Percentiles rank a stretch among this genome's conserved stretches.
Conservation (phyloP, 37 sponge, comb jelly and placozoan species). For the Eunapius fragilis region DNA sequence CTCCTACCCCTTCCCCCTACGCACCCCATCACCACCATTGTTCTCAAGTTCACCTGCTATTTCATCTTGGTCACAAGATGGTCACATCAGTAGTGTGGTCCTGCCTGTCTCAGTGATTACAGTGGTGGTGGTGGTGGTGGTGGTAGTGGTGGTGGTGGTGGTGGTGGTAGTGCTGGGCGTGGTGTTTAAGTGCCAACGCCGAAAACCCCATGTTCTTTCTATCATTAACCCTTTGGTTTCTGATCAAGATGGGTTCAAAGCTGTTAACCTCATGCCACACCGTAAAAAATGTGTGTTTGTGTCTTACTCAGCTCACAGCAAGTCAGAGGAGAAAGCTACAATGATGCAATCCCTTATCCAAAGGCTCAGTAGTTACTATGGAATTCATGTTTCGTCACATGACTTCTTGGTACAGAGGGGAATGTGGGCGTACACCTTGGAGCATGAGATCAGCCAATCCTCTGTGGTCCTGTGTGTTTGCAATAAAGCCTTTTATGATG, state of each 20-base stretch:
- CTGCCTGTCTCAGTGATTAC: neutral
- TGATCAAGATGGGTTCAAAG: neutral
- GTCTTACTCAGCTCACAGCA: neutral
- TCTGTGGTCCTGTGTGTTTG: slow-evolving; percentile 35
- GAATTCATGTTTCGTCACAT: neutral
- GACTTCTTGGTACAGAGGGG: neutral
- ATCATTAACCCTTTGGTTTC: neutral
- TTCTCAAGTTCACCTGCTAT: neutral
- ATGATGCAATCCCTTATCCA: neutral
- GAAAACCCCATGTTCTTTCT: neutral
- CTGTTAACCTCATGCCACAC: too few relatives aligned
- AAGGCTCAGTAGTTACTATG: neutral
- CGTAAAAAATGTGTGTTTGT: neutral
- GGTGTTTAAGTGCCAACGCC: neutral
- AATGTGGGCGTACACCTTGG: neutral
- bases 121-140: neutral
- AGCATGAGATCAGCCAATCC: neutral
- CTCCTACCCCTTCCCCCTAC: neutral
- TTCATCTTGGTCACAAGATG: neutral
- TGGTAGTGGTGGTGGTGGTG: neutral
- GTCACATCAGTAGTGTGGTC: neutral
- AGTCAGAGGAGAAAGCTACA: neutral
- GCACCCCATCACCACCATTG: neutral
- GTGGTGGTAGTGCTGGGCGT: neutral
- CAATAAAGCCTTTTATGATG: slow-evolving; percentile 31